Conservation (phyloP, 2,797 vertebrate species). For the Melanotaenia boesemani region DNA sequence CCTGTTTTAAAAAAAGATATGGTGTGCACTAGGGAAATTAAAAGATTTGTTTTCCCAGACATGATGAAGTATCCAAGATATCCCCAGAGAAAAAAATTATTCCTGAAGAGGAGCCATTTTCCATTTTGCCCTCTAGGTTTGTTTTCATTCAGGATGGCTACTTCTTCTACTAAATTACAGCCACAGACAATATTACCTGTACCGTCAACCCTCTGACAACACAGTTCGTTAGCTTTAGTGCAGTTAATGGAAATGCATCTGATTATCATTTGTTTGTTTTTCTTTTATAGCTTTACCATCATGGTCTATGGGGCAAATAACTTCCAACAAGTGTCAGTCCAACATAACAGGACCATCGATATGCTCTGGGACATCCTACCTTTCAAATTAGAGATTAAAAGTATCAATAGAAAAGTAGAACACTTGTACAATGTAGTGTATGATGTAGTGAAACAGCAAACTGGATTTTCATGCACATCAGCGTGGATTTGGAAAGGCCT, state of each 20-base stretch:
- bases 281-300: neutral
- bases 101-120: neutral
- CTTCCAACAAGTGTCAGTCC: neutral
- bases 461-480: too few species aligned
- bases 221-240: neutral
- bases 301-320: neutral
- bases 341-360: neutral
- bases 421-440: neutral
- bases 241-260: neutral
- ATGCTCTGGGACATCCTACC: neutral
- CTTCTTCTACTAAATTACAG: neutral
- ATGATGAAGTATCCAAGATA: too few species aligned
- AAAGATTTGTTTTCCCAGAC: too few species aligned
- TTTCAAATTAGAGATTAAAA: neutral
- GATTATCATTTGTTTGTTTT: neutral
- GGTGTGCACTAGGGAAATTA: too few species aligned
- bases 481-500: too few species aligned
- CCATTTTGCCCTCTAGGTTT: neutral
- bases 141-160: neutral
- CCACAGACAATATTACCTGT: neutral
- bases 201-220: neutral
- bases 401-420: neutral
- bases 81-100: too few species aligned
- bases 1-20: too few species aligned
- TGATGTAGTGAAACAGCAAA: neutral